These are phyloP conservation scores for Neotoma lepida DNA, from an alignment of 2,113 vertebrate species.

Conservation along the genomic window DNA sequence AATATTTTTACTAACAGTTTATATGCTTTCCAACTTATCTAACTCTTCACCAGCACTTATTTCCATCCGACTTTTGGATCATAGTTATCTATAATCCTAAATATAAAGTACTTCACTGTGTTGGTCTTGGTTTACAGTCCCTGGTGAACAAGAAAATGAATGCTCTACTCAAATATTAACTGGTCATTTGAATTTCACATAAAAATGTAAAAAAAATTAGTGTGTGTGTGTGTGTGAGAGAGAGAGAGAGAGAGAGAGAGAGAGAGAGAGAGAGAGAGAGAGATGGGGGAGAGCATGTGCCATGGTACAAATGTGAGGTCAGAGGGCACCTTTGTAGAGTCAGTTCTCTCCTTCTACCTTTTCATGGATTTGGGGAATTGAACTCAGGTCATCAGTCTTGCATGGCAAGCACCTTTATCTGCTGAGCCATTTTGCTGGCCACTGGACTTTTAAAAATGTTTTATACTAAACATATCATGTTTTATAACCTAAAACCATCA, in stretches of 20 bases:
- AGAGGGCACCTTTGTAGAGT: neutral
- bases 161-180: neutral
- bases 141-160: neutral
- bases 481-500: conserved; percentile 41
- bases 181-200: conserved; percentile 11
- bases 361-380: neutral
- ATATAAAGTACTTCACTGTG: neutral
- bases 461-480: neutral
- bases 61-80: neutral
- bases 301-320: neutral
- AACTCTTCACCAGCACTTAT: neutral
- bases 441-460: neutral
- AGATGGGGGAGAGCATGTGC: neutral
- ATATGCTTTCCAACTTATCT: conserved; percentile 2
- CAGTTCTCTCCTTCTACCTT: neutral
- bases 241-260: too few relatives aligned
- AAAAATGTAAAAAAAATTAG: neutral
- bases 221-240: neutral
- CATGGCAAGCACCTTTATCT: neutral
- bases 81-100: neutral
- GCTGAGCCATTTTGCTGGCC: neutral
- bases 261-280: too few relatives aligned
- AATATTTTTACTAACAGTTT: neutral
- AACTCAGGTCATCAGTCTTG: neutral
- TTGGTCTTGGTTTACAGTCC: conserved; percentile 21